Conservation (phyloP, 2,888 invertebrate genomes). For the Apoda limacodes region DNA sequence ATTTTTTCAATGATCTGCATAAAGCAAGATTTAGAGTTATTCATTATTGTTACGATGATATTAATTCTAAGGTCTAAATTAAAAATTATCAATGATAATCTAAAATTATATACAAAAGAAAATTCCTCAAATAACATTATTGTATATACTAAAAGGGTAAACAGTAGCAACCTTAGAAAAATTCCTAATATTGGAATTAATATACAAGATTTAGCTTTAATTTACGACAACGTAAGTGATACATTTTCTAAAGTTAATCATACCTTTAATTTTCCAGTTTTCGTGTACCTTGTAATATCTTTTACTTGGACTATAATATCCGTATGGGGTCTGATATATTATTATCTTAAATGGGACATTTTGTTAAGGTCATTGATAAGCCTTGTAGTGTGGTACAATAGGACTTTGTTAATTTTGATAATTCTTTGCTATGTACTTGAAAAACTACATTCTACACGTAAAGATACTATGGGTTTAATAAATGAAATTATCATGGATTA, state of each 20-base stretch:
- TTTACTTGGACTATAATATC: constrained; percentile 37
- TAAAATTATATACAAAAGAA: too few species aligned
- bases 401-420: constrained; percentile 26
- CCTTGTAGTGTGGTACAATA: constrained; percentile 14
- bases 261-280: constrained; percentile 40
- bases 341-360: constrained; percentile 20
- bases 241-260: constrained; percentile 31
- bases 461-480: constrained; percentile 32
- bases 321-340: constrained; percentile 37
- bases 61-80: not conserved
- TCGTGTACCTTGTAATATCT: constrained; percentile 37
- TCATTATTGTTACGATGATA: not conserved
- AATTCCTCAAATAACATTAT: constrained; percentile 22
- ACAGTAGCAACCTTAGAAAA: constrained; percentile 26
- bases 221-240: constrained; percentile 35
- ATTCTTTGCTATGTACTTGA: constrained; percentile 34
- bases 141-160: constrained; percentile 14
- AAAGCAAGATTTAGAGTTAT: constrained; percentile 1
- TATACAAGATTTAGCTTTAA: constrained; percentile 32
- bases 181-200: constrained; percentile 27
- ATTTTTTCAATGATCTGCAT: too few species aligned
- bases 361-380: constrained; percentile 20
- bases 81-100: constrained; percentile 3
- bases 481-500: constrained; percentile 48
- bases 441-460: constrained; percentile 28